Percentiles rank a stretch among this genome's conserved stretches.
phyloP scores from a whole-genome alignment of 2,888 invertebrate genomes.

The Ochlodes sylvanus region DNA sequence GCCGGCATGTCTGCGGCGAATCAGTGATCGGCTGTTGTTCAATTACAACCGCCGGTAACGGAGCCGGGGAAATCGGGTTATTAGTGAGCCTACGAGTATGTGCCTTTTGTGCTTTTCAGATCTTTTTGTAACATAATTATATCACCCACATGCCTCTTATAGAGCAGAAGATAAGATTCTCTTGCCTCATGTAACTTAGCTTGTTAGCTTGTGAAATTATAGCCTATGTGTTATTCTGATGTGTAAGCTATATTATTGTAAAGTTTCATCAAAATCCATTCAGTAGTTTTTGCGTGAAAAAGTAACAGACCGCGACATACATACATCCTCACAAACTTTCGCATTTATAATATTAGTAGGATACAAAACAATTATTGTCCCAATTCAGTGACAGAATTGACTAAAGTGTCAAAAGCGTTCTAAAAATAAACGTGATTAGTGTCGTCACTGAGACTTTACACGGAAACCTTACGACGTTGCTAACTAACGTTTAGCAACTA shows the following conservation, averaged over 20 bases:
- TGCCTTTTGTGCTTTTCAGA: not conserved
- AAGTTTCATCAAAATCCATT: no score
- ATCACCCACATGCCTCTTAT: not conserved
- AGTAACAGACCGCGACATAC: no score
- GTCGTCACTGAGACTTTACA: conserved; percentile 5
- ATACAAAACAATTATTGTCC: no score
- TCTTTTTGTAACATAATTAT: not conserved
- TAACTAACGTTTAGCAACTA: not conserved
- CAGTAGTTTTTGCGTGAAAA: no score
- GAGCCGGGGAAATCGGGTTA: conserved; percentile 24
- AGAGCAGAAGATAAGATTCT: not conserved
- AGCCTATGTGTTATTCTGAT: no score
- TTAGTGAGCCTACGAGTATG: not conserved
- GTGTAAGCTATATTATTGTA: no score
- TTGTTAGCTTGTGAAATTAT: no score
- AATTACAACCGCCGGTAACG: conserved; percentile 32
- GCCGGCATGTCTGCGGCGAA: conserved; percentile 20
- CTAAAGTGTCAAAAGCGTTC: not conserved
- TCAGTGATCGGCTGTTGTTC: conserved; percentile 27
- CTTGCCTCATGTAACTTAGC: no score
- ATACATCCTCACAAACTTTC: no score
- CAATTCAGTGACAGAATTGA: no score
- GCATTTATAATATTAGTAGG: no score
- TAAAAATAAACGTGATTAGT: not conserved
- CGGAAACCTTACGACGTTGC: conserved; percentile 19